Evolutionary conservation across 2,113 vertebrate species (phyloP), one percentile per base, ranked within the genome.

Genomic region (Pseudorectes ferrugineus): DNA sequence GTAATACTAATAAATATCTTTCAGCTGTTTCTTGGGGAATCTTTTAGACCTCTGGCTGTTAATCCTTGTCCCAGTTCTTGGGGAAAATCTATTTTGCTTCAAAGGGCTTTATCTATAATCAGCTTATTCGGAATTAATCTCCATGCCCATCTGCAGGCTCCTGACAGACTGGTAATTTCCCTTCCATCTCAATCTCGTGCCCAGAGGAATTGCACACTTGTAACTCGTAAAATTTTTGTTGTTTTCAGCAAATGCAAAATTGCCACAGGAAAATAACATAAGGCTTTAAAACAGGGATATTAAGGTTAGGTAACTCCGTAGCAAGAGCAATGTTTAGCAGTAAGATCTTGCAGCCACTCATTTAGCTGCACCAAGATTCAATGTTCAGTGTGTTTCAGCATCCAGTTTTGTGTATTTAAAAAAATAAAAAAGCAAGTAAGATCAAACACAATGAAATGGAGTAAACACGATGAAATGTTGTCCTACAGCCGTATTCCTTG

Each of bases 21-120:
- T 55, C 80, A 83, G 22, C 70, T 95, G 57, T 90, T 80, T 90
- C 88, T 92, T 81, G 81, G 80, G 80, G 70, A 88, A n/a, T 95
- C 48, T 87, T 84, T 97, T 95, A 96, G 96, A 96, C 90, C 75
- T 68, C 68, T 92, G 73, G 63, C 79, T 81, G 70, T 91, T 89
- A 97, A 96, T 97, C 95, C 92, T 95, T 89, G 94, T 89, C 91
- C 96, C 93, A 67, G 79, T 97, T 97, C 86, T 97, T 80, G 62
- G 75, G 88, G 76, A 97, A 97, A 96, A 96, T 96, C 80, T 95
- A 54, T 95, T 95, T 92, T 89, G 83, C 54, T 76, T 85, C 86
- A 82, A 94, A 93, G 91, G 91, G 62, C 87, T 91, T 97, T 93
- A 93, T 86, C 88, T 89, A 40, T 97, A 95, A 95, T 92, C 80